Base-by-base conservation (phyloP, 2,797 vertebrate genomes). In the Thaleichthys pacificus region DNA sequence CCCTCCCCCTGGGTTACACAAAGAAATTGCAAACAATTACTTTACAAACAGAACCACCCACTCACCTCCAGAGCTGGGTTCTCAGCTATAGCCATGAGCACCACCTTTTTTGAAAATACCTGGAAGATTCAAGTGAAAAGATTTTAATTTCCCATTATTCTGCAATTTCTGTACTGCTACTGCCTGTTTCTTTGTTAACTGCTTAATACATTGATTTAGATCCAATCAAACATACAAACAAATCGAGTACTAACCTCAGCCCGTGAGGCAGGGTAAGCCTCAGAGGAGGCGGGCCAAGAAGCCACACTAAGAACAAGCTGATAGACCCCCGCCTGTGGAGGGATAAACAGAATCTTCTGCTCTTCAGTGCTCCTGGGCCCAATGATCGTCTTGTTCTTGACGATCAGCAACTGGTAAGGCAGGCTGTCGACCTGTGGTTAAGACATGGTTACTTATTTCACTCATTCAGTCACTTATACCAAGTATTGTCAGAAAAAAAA, bases 211-310 rank as follows among this genome's bases (percentile, higher is more conserved):
- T 9, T 51, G 49, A 38, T 38, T 38, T 38, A 8, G 35, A 51
- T 14, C 49, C 49, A 51, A 51, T 51, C 49, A 51, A 51, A 15
- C 12, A 17, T 14, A 14, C 14, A 14, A 19, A 51, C 3, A 14
- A 51, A 51, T 19, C 3, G 19, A 51, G 2, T 19, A 15, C 12
- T 19, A 14, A 51, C 49, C 85, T 93, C 93, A 24, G 96, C 95
- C 64, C 95, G 93, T 38, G 92, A 75, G 0, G 94, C 77, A 8
- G 92, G 87, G 70, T 96, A 94, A 0, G 91, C 69, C 74, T 97
- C 96, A n/a, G 95, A 93, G 56, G 96, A 95, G 12, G 95, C 95
- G 0, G 96, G 95, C 96, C 96, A 99, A n/a, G 97, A 98, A 12
- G 94, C 95, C 77, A 99, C 92, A 81, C 91, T 94, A 70, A 99